Conservation (phyloP, 2,113 vertebrate genomes). For the Tylochromis polylepis region DNA sequence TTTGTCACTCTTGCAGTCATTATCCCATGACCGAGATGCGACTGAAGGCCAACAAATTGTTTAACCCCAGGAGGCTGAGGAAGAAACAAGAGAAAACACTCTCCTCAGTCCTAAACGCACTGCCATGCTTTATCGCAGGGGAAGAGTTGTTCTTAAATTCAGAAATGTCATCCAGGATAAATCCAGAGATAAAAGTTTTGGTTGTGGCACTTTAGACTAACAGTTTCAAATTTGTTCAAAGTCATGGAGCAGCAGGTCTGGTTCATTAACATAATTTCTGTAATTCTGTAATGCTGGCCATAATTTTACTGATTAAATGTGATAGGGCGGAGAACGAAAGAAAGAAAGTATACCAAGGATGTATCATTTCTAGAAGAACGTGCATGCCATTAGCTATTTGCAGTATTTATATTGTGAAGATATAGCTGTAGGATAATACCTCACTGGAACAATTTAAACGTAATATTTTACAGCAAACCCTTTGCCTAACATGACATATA, state of each 20-base stretch:
- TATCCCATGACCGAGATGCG: neutral
- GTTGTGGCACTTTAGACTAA: neutral
- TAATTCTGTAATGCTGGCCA: neutral
- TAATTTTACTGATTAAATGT: neutral
- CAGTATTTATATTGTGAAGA: neutral
- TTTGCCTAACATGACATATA: neutral
- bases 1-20: neutral
- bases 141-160: neutral
- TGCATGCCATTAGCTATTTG: neutral
- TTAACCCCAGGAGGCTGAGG: neutral
- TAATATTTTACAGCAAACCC: neutral
- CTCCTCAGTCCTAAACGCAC: neutral
- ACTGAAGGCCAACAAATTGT: neutral
- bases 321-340: neutral
- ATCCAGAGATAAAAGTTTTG: neutral
- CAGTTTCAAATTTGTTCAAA: neutral
- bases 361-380: neutral
- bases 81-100: constrained; percentile 18
- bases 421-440: neutral
- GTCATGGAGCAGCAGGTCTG: neutral
- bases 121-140: neutral
- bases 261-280: neutral
- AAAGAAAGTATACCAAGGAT: neutral
- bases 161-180: neutral
- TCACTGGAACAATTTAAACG: neutral